Evolutionary conservation across 2,888 invertebrate species (phyloP).

Genomic region (Trachelus iudaicus): DNA sequence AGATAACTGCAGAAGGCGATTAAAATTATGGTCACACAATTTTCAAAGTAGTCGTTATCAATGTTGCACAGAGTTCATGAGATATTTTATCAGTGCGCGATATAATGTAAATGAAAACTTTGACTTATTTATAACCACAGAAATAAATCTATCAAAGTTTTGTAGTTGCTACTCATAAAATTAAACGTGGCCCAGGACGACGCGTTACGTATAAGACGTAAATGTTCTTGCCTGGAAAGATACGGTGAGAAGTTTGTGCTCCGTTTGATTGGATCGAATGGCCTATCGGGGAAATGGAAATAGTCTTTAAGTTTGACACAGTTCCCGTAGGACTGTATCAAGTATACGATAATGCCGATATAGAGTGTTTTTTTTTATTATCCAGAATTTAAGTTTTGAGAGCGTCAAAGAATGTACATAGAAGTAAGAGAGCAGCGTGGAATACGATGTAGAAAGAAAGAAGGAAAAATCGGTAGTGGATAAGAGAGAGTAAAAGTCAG

Average conservation of each 20-base stretch:
- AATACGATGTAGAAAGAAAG: not conserved
- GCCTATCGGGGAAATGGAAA: slow-evolving; percentile 22
- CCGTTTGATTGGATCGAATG: slow-evolving; percentile 26
- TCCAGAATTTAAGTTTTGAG: not conserved
- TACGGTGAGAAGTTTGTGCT: slow-evolving; percentile 26
- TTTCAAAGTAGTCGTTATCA: not conserved
- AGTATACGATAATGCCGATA: slow-evolving; percentile 19
- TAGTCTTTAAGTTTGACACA: slow-evolving; percentile 20
- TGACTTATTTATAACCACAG: not conserved
- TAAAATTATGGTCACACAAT: not conserved
- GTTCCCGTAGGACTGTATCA: slow-evolving; percentile 18
- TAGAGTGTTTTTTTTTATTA: slow-evolving; percentile 19
- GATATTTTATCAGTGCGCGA: not conserved
- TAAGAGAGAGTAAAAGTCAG: not conserved
- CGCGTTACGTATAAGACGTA: too few species aligned
- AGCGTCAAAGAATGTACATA: not conserved
- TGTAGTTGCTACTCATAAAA: too few species aligned
- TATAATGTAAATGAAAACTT: not conserved
- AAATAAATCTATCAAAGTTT: too few species aligned
- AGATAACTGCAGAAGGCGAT: not conserved
- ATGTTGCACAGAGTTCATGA: not conserved
- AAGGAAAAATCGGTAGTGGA: not conserved
- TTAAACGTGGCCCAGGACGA: too few species aligned
- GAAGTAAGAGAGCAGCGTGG: not conserved
- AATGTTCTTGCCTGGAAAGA: not conserved